Evolutionary conservation across 2,113 vertebrate species (phyloP), one percentile per base, ranked within the genome.

Genomic region (Trematocara marginatum): DNA sequence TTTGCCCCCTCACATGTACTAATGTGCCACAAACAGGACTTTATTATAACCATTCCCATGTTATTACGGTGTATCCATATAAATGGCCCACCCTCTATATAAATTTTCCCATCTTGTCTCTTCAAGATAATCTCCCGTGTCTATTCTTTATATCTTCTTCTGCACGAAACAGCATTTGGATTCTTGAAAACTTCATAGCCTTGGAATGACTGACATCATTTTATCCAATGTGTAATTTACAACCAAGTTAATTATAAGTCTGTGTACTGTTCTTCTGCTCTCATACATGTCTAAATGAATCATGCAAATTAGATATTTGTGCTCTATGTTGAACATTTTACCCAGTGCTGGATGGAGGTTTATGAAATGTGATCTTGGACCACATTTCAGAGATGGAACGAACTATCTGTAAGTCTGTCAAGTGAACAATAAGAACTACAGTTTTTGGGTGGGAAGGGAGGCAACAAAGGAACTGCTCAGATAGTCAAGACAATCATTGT

Each of bases 231-330:
- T 83, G 20, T 86, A 71, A 86, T 85, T 89, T 49, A 78, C 45
- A 71, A 34, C 47, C 3, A 53, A n/a, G 31, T 71, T 59, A 79
- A 85, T 88, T 69, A 66, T 53, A 84, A 54, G 71, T 51, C 31
- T 82, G 57, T 83, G 59, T 66, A 49, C 49, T 80, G 71, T 52
- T 49, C 74, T 54, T 49, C 54, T 66, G 54, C 76, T 86, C 31
- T 40, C 71, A 57, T 56, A 42, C 79, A 59, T 16, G 13, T 89
- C 71, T 80, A 87, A 87, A 87, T 86, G 76, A 87, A 78, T 81
- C 29, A 81, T 85, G 78, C 49, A 87, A 84, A 87, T 85, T 29
- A 69, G 80, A 89, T 84, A 66, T 86, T 83, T 79, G 71, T 74
- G 47, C 66, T 53, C 81, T 8, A 11, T 3, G 20, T 18, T 83